Conservation (phyloP, 2,888 invertebrate genomes). For the Microctonus brassicae region DNA sequence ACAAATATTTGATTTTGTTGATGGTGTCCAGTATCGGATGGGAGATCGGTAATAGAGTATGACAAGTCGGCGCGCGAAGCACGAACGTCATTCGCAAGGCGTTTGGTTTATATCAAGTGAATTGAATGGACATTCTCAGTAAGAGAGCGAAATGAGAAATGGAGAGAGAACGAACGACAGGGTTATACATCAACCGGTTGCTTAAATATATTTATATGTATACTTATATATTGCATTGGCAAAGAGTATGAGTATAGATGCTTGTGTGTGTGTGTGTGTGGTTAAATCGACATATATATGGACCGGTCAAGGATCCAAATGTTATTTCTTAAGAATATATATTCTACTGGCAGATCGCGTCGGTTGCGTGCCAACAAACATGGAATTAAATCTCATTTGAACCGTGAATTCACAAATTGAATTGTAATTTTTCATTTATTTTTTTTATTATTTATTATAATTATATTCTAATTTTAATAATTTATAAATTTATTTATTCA, state of each 20-base stretch:
- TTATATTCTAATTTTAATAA: neutral
- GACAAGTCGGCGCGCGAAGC: slow-evolving; percentile 41
- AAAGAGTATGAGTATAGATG: neutral
- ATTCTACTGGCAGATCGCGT: neutral
- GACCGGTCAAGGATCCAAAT: slow-evolving; percentile 9
- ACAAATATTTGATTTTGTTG: neutral
- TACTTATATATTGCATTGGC: neutral
- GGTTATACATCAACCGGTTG: slow-evolving; percentile 9
- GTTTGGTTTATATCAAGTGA: slow-evolving; percentile 42
- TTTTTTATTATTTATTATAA: neutral
- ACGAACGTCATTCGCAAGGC: slow-evolving; percentile 40
- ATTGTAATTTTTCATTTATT: neutral
- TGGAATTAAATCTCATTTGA: slow-evolving; percentile 11
- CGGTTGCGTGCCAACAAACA: neutral
- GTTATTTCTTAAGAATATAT: neutral
- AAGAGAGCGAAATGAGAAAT: slow-evolving; percentile 15
- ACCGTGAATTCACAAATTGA: slow-evolving; percentile 4
- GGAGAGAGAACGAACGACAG: slow-evolving; percentile 18
- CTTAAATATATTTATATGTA: neutral
- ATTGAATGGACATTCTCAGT: slow-evolving; percentile 43
- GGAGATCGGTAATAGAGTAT: slow-evolving; percentile 46
- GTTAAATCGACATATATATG: slow-evolving; percentile 8
- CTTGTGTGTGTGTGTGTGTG: neutral
- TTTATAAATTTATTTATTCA: neutral
- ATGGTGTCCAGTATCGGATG: slow-evolving; percentile 44